Base-by-base conservation (phyloP, 64 coral and sea anemone species). In the Porites lutea region DNA sequence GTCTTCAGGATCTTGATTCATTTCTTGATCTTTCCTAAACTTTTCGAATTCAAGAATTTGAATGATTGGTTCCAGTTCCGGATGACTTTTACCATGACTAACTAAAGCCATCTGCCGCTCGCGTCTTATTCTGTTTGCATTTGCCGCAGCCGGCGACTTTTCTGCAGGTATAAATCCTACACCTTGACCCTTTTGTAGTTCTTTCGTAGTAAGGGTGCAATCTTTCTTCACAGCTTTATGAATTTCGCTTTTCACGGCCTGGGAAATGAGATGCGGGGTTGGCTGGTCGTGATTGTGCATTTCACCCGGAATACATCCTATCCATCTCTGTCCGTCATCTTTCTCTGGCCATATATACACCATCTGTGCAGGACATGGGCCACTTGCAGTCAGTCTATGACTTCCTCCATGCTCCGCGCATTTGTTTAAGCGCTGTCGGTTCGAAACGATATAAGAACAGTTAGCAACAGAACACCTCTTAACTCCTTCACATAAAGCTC, bases 81-180 rank as follows among this genome's bases (percentile, higher is more conserved):
- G 16, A 19, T 27, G 77, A 10, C 11, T 18, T 15, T 82, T 72
- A 5, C 78, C 60, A 44, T 3, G 15, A 12, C 74, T 37, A 4
- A 71, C 59, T 2, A 76, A 6, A 48, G 79, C 71, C 11, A 64
- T 10, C 47, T 74, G 54, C 75, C 90, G 46, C 80, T 92, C 79
- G 37, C 71, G 15, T 21, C 90, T 4, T 48, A 92, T 48, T 74
- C 90, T 75, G 20, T 64, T 19, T 4, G 90, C 2, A 85, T 92
- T 86, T 3, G 90, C 58, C 50, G 90, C 90, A 20, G 59, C 88
- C 71, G 88, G 88, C 70, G 15, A 80, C 20, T 49, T 48, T 55
- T 92, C 79, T 3, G 90, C 90, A 21, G 90, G 90, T 20, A 92
- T 85, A n/a, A 85, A 92, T 63, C 90, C 90, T 23, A 69, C 4